phyloP scores from a whole-genome alignment of 2,113 vertebrate species.

The Sylvia atricapilla region DNA sequence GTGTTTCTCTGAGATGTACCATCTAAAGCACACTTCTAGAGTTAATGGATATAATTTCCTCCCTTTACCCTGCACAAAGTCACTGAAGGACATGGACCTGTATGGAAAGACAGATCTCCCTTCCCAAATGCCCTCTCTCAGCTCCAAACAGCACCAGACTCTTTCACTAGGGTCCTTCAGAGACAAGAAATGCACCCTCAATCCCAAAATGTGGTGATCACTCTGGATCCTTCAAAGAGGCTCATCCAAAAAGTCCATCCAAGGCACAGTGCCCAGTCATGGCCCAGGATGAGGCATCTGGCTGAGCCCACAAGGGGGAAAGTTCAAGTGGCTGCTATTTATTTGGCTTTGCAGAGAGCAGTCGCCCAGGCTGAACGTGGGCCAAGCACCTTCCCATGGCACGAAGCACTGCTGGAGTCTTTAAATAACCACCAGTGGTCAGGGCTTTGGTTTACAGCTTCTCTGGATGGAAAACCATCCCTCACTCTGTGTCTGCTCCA shows the following conservation, averaged over 20 bases:
- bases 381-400: constrained; percentile 43
- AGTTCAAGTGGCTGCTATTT: constrained; percentile 59
- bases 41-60: neutral
- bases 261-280: rapidly evolving
- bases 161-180: neutral
- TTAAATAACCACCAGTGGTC: constrained; percentile 57
- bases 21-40: neutral
- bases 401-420: neutral
- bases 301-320: neutral
- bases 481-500: neutral
- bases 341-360: constrained; percentile 50
- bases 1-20: neutral
- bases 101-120: neutral
- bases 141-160: neutral
- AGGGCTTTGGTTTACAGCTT: constrained; percentile 14
- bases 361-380: neutral
- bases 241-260: neutral
- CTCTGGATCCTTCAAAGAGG: neutral
- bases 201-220: neutral
- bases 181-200: neutral
- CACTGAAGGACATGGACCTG: neutral
- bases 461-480: neutral
- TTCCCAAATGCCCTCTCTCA: neutral
- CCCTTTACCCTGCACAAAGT: neutral
- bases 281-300: neutral